Base-by-base conservation (phyloP, 2,888 invertebrate genomes). In the Nemoura dubitans region DNA sequence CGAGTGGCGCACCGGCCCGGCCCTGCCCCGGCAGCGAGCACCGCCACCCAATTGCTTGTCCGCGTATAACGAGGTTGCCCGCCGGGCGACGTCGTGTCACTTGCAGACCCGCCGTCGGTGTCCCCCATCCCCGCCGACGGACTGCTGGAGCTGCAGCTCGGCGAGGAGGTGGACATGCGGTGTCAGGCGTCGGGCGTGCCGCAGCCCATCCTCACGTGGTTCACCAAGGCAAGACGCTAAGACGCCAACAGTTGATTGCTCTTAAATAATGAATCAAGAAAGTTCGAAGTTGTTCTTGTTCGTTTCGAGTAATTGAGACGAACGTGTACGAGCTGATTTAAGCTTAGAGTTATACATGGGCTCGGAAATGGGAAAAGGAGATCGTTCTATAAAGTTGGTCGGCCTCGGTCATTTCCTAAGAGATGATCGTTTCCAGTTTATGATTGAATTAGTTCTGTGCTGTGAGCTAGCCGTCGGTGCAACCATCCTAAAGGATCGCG, bases 101-200 rank as follows among this genome's bases (percentile, higher is more conserved):
- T 59, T 88, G 25, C 91, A 96, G 96, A 95, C 91, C 93, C 96
- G 0, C 96, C 97, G 0, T 94, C 94, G 2, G 93, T 96, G 2
- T 92, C 92, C 77, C 94, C 95, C 0, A 91, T 94, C 1, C 96
- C 96, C 0, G 94, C 94, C 16, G 94, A 93, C 25, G 96, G 96
- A 0, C 93, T 94, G 88, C 90, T 96, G 25, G 96, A 96, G 90
- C 95, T 96, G 0, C 28, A 28, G 86, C 93, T 96, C 83, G 96
- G 96, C 0, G 95, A 96, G 42, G 94, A 94, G 90, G 95, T 96
- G 29, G 94, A 95, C 89, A 95, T 97, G 89, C 94, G 94, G 0
- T 97, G 97, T 89, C 93, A 94, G 87, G 93, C 95, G 7, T 92
- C 93, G 0, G 97, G 97, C 0, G 94, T 95, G 0, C 97, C 97